Conservation (phyloP, 2,888 invertebrate species). For the Cepaea hortensis region DNA sequence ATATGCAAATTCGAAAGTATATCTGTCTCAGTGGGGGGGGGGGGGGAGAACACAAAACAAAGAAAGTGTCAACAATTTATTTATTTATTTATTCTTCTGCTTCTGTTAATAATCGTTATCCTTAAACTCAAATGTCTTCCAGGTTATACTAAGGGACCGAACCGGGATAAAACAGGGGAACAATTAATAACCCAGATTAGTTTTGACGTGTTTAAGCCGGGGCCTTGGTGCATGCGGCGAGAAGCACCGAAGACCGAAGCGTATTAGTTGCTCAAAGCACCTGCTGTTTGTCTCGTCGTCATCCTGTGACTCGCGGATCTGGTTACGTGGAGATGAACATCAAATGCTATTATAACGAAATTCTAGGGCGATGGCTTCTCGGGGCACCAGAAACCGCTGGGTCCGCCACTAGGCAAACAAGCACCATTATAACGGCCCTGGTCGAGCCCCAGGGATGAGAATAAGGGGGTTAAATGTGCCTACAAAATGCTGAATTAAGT, state of each 20-base stretch:
- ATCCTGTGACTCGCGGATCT: slow-evolving; percentile 10
- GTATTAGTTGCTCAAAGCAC: slow-evolving; percentile 13
- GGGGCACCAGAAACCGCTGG: background rate
- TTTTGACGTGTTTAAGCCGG: background rate
- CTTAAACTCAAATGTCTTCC: too few relatives aligned
- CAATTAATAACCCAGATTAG: background rate
- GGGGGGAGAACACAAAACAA: too few relatives aligned
- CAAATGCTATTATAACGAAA: slow-evolving; percentile 34
- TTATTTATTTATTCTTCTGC: too few relatives aligned
- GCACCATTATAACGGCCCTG: background rate
- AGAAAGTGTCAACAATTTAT: too few relatives aligned
- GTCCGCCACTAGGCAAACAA: slow-evolving; percentile 16
- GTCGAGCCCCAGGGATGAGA: background rate
- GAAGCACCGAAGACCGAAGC: background rate
- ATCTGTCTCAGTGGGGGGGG: too few relatives aligned
- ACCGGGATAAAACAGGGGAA: background rate
- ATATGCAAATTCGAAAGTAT: too few relatives aligned
- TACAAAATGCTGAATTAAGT: slow-evolving; percentile 22
- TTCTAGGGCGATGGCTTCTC: slow-evolving; percentile 12
- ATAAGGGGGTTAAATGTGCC: background rate
- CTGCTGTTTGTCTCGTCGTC: slow-evolving; percentile 11
- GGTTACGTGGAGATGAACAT: slow-evolving; percentile 23
- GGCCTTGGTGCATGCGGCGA: background rate
- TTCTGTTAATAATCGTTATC: too few relatives aligned
- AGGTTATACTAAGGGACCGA: too few relatives aligned